A percentile compares a stretch with the other conserved stretches of the same genome.
Evolutionary conservation across 1,140 invertebrate genomes (phyloP).

Genomic region (Ceratina calcarata): DNA sequence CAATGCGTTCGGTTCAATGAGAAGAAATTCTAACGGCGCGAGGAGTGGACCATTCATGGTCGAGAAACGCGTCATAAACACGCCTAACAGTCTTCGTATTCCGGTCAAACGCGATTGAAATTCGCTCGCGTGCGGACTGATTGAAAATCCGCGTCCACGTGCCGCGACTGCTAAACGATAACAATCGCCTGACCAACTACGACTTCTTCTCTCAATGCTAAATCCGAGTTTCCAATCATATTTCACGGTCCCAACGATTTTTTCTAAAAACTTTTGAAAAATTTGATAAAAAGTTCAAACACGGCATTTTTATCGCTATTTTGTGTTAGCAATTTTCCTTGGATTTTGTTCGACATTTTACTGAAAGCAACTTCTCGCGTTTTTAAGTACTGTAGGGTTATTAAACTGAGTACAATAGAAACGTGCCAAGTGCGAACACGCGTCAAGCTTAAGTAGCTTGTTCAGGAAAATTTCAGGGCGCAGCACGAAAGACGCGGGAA

Average conservation of each 20-base stretch:
- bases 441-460: background rate
- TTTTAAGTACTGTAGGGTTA: too few relatives aligned
- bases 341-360: too few relatives aligned
- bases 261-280: background rate
- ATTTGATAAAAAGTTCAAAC: too few relatives aligned
- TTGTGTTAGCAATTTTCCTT: too few relatives aligned
- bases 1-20: background rate
- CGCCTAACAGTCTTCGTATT: constrained; percentile 1
- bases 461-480: background rate
- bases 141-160: constrained; percentile 38
- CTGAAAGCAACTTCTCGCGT: too few relatives aligned
- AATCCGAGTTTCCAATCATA: too few relatives aligned
- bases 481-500: background rate
- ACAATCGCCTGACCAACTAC: background rate
- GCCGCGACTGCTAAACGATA: constrained; percentile 1
- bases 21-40: too few relatives aligned
- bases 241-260: background rate
- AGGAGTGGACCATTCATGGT: background rate
- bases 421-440: too few relatives aligned
- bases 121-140: background rate
- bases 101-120: background rate
- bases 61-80: background rate
- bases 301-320: too few relatives aligned
- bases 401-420: too few relatives aligned
- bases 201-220: background rate